Evolutionary conservation across 2,113 vertebrate species (phyloP), one percentile per base, ranked within the genome.

Genomic region (Cavia porcellus): DNA sequence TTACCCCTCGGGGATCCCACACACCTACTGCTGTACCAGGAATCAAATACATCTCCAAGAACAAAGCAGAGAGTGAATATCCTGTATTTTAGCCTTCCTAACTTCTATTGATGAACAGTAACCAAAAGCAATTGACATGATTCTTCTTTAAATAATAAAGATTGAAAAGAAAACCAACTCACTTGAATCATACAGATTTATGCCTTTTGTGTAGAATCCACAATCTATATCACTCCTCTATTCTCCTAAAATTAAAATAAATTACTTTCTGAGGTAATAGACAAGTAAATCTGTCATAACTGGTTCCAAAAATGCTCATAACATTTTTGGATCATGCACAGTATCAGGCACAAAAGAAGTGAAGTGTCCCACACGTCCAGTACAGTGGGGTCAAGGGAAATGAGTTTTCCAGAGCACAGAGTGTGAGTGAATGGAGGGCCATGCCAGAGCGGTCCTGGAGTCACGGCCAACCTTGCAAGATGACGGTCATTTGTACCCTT

Each of bases 91-190:
- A 42, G 9, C 64, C n/a, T 50, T 35, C 38, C 55, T 52, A 45
- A 12, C 32, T 80, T 84, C 62, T 87, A 15, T 70, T 24, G 8
- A 55, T 74, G 92, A 77, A 82, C 19, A 28, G 13, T 45, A 57
- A 12, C 24, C 47, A 14, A 64, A 93, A 82, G 32, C 30, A 92
- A 17, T 68, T 89, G 45, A 64, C 38, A 30, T 38, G 80, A 93
- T 95, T 91, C 28, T 94, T 88, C 79, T 25, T 94, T 72, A 95
- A 93, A 77, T 85, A 82, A 61, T 9, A 92, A 81, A 82, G 10
- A 30, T 66, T 72, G 8, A 38, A 85, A 96, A 59, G 17, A 84
- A 94, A 86, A 80, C 1, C 42, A 68, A n/a, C 22, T 93, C 52
- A 87, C 15, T 92, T 89, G 72, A 93, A 50, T 83, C 32, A 83